phyloP scores from a whole-genome alignment of 2,888 invertebrate species.

The Allolobophora icterica region DNA sequence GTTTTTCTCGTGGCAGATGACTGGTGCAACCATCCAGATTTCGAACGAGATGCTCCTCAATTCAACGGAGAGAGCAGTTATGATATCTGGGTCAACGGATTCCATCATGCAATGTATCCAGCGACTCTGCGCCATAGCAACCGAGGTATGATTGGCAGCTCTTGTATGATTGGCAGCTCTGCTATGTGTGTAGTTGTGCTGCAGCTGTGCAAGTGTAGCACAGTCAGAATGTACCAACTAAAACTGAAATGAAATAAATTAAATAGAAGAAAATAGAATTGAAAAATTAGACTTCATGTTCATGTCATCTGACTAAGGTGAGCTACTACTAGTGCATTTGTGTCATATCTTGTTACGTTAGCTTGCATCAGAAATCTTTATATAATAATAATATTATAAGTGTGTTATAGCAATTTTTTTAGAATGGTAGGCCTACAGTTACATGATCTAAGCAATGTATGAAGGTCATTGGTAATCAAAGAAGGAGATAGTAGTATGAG shows the following conservation, averaged over 20 bases:
- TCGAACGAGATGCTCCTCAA: conserved; percentile 99
- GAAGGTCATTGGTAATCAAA: background rate
- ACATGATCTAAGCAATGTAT: background rate
- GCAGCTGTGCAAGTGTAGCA: background rate
- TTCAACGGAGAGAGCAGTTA: conserved; percentile 95
- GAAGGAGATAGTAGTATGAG: background rate
- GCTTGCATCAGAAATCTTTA: too few species aligned
- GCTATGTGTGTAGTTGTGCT: background rate
- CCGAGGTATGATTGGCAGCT: conserved; percentile 78
- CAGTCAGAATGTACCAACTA: background rate
- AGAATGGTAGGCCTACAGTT: background rate
- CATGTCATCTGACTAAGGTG: too few species aligned
- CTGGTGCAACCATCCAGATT: conserved; percentile 75
- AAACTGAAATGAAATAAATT: too few species aligned
- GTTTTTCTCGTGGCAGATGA: conserved; percentile 62
- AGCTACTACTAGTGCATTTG: too few species aligned
- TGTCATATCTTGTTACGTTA: too few species aligned
- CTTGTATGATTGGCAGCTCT: background rate
- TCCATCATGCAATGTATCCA: conserved; percentile 98
- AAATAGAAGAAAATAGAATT: too few species aligned
- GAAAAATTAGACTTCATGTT: too few species aligned
- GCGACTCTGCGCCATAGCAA: conserved; percentile 98
- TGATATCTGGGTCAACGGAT: conserved; percentile 94
- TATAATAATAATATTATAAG: background rate
- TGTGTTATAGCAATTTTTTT: background rate